Conservation (phyloP, 2,113 vertebrate species). For the Haemorhous mexicanus region DNA sequence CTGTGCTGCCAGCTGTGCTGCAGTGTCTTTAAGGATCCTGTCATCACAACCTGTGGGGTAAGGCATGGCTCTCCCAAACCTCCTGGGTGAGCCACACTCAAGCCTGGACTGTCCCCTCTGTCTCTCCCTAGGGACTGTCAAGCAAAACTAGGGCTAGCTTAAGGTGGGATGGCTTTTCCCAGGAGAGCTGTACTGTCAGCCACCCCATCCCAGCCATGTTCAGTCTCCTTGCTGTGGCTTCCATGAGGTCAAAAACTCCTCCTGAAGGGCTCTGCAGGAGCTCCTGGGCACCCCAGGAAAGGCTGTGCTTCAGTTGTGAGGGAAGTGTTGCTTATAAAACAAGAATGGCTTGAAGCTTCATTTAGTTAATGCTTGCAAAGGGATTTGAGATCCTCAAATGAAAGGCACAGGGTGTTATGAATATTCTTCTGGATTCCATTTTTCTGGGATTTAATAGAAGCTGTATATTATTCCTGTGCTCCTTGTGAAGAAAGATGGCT, state of each 20-base stretch:
- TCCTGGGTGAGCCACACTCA: background rate
- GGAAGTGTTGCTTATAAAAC: background rate
- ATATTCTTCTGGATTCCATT: slow-evolving; percentile 26
- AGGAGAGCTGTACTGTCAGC: background rate
- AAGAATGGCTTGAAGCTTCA: slow-evolving; percentile 13
- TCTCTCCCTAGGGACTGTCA: background rate
- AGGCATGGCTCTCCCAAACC: slow-evolving; percentile 31
- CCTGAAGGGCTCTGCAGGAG: background rate
- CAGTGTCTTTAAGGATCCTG: slow-evolving; percentile 94
- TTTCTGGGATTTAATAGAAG: slow-evolving; percentile 24
- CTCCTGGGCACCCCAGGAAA: background rate
- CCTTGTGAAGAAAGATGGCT: background rate
- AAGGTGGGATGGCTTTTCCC: background rate
- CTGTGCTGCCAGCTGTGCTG: slow-evolving; percentile 98
- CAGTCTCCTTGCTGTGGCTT: background rate
- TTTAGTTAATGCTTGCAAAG: slow-evolving; percentile 37
- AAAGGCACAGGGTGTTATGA: background rate
- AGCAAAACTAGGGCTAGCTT: background rate
- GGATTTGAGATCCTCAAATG: slow-evolving; percentile 32
- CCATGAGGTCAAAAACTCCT: background rate
- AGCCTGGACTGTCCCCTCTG: background rate
- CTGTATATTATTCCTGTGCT: slow-evolving; percentile 14
- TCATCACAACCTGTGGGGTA: slow-evolving; percentile 99
- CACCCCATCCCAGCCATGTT: background rate
- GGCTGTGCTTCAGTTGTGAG: background rate